These are phyloP conservation scores for Apostichopus japonicus DNA, from an alignment of 35 echinoderm and acorn worm species.

Conservation along the genomic window DNA sequence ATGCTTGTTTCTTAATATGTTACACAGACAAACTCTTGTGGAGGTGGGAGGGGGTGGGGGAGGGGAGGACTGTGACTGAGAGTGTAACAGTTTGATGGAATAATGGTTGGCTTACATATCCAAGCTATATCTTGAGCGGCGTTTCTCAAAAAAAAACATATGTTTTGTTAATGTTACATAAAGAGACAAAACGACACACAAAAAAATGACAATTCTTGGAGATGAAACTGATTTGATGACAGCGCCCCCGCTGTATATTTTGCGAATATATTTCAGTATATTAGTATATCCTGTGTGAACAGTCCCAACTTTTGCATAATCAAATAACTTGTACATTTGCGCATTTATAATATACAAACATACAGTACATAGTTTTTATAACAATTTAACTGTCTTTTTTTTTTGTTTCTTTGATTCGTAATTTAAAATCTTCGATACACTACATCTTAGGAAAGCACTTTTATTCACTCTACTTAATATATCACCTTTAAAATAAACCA, in stretches of 20 bases:
- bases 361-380: slow-evolving; percentile 25
- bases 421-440: neutral
- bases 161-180: too few relatives aligned
- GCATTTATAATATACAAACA: slow-evolving; percentile 50
- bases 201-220: too few relatives aligned
- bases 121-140: too few relatives aligned
- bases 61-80: too few relatives aligned
- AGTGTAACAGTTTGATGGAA: too few relatives aligned
- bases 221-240: neutral
- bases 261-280: slow-evolving; percentile 51
- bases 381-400: slow-evolving; percentile 1
- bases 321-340: slow-evolving; percentile 53
- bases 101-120: too few relatives aligned
- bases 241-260: slow-evolving; percentile 46
- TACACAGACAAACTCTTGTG: too few relatives aligned
- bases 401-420: neutral
- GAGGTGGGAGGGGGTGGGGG: too few relatives aligned
- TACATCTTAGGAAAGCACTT: slow-evolving; percentile 47
- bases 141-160: too few relatives aligned
- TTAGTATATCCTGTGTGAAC: slow-evolving; percentile 50
- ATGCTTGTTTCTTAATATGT: too few relatives aligned
- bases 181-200: too few relatives aligned
- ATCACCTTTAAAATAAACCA: neutral
- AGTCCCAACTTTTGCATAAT: slow-evolving; percentile 54
- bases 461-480: slow-evolving; percentile 25